Base-by-base conservation (phyloP, 2,888 invertebrate species). In the Congeria kusceri region DNA sequence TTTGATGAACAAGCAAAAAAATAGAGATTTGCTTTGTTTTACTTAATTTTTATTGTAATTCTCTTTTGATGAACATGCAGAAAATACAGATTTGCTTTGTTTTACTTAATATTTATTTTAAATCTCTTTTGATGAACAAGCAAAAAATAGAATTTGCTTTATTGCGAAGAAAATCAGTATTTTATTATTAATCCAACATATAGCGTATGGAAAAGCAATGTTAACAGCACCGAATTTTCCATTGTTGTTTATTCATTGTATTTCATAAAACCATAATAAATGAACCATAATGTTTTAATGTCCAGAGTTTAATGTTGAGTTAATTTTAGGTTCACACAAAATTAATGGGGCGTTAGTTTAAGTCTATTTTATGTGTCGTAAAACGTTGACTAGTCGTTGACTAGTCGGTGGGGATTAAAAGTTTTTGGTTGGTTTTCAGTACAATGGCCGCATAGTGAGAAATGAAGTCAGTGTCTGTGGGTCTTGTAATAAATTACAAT, bases 271-370 rank as follows among this genome's bases (percentile, higher is more conserved):
- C 58, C 73, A 68, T 69, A 69, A 72, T 66, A 49, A 59, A 28
- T 64, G 49, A 62, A 59, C 73, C 73, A 47, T 74, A 67, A 62
- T 63, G 49, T 57, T 66, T 81, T 81, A 67, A 81, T 74, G 81
- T 39, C 69, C 77, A 29, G 61, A 74, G 69, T 74, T 81, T 81
- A 69, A 81, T 81, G 77, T 71, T 67, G 74, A 81, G 74, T 81
- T 81, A 81, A 81, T 81, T 81, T 77, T 67, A 80, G 73, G 77
- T 81, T 81, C 81, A 71, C 81, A 81, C 81, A 68, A 67, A 81
- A 74, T 81, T 81, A 81, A 81, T 74, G 77, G 81, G 77, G 81
- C 77, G 81, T 77, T 81, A 81, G 73, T 81, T 81, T 81, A 81
- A 74, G 77, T 77, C 74, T 74, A 61, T 81, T 81, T 81, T 77